These are phyloP conservation scores for Drusus annulatus DNA, from an alignment of 1,140 invertebrate genomes.

Conservation along the genomic window DNA sequence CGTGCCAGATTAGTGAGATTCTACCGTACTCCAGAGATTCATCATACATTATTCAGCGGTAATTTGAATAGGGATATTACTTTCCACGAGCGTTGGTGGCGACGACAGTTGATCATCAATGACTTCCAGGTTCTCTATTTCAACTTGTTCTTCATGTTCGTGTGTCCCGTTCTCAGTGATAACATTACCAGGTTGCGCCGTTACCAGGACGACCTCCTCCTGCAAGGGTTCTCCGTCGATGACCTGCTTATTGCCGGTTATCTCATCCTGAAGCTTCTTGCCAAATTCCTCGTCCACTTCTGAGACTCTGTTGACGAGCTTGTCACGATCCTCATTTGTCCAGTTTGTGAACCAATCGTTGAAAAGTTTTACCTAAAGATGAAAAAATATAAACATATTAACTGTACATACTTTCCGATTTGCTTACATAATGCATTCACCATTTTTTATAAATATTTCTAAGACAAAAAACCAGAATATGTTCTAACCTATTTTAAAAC, in stretches of 20 bases:
- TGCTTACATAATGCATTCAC: no score
- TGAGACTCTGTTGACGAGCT: conserved; percentile 78
- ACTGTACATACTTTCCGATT: no score
- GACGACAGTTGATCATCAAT: conserved; percentile 44
- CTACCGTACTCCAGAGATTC: no score
- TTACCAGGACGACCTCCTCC: conserved; percentile 7
- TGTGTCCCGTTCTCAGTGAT: conserved; percentile 35
- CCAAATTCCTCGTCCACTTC: conserved; percentile 81
- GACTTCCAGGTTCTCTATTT: conserved; percentile 55
- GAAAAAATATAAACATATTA: not conserved
- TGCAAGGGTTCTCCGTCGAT: conserved; percentile 27
- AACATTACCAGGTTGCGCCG: conserved; percentile 9
- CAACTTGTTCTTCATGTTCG: conserved; percentile 11
- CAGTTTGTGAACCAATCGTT: conserved; percentile 89
- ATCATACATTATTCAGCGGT: conserved; percentile 32
- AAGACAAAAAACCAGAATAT: no score
- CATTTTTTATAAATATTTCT: no score
- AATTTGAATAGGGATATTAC: conserved; percentile 55
- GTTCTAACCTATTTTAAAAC: no score
- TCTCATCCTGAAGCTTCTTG: conserved; percentile 78
- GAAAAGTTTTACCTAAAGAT: conserved; percentile 82
- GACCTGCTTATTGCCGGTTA: conserved; percentile 61
- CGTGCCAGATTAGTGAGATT: no score
- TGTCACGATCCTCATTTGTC: conserved; percentile 82
- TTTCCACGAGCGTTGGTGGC: conserved; percentile 37